Percentiles rank a stretch among this genome's conserved stretches.
Conservation (phyloP, 1,140 invertebrate genomes). For the Ostrea denselamellosa region DNA sequence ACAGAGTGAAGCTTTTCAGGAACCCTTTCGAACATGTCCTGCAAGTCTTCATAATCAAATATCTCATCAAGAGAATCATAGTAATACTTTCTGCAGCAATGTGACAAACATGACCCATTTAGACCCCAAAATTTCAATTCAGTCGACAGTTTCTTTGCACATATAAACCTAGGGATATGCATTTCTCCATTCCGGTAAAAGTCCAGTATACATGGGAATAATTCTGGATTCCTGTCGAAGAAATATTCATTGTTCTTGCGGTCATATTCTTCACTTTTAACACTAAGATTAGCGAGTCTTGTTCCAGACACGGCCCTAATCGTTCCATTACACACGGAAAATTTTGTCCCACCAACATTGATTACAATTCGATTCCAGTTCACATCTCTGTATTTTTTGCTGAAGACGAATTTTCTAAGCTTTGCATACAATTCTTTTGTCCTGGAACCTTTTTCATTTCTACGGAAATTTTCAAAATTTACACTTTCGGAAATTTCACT, state of each 20-base stretch:
- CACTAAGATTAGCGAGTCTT: conserved; percentile 9
- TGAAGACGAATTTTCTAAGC: not conserved
- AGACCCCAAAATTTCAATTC: conserved; percentile 44
- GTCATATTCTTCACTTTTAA: conserved; percentile 45
- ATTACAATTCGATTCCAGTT: conserved; percentile 38
- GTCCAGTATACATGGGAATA: conserved; percentile 47
- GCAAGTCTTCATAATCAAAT: conserved; percentile 29
- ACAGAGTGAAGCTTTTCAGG: conserved; percentile 32
- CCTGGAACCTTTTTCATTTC: not conserved
- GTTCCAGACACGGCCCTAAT: conserved; percentile 33
- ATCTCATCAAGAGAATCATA: conserved; percentile 42
- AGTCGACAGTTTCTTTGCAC: conserved; percentile 13
- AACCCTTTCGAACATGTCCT: conserved; percentile 9
- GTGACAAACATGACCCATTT: not conserved
- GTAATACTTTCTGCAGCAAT: conserved; percentile 44
- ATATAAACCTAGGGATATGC: conserved; percentile 43
- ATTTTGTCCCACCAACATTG: conserved; percentile 44
- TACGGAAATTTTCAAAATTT: not conserved
- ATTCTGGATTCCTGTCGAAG: conserved; percentile 43
- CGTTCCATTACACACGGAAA: conserved; percentile 35
- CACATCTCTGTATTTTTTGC: conserved; percentile 30
- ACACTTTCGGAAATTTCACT: not conserved
- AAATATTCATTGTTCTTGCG: conserved; percentile 38
- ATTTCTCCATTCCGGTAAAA: conserved; percentile 45
- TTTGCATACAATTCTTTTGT: conserved; percentile 2